Conservation (phyloP, 1,140 invertebrate species). For the Procambarus clarkii region DNA sequence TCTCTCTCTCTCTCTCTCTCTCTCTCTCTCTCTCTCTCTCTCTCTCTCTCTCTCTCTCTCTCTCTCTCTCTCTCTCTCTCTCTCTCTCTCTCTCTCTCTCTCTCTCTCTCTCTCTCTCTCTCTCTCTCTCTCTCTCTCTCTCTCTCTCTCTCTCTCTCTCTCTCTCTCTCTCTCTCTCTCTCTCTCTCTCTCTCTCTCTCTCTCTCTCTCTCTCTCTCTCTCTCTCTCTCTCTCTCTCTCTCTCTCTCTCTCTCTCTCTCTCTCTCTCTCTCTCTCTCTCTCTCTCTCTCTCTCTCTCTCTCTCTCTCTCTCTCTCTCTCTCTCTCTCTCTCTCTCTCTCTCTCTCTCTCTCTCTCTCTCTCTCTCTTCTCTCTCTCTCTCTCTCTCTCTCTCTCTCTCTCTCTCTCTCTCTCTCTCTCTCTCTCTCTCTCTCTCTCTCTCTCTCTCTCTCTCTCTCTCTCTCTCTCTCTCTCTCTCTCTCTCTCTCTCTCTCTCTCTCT, state of each 20-base stretch:
- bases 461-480: neutral
- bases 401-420: neutral
- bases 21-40: no score
- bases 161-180: neutral
- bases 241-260: neutral
- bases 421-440: neutral
- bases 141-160: neutral
- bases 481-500: neutral
- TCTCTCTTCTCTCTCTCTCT: neutral
- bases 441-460: neutral
- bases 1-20: no score
- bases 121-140: neutral
- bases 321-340: slow-evolving; percentile 9
- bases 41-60: no score
- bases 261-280: slow-evolving; percentile 9
- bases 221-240: neutral
- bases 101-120: no score
- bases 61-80: no score
- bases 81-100: no score
- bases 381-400: slow-evolving; percentile 9
- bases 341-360: neutral
- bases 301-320: slow-evolving; percentile 9
- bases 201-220: neutral
- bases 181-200: neutral
- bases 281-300: slow-evolving; percentile 9